Conservation (phyloP, 2,113 vertebrate genomes). For the Aix galericulata region DNA sequence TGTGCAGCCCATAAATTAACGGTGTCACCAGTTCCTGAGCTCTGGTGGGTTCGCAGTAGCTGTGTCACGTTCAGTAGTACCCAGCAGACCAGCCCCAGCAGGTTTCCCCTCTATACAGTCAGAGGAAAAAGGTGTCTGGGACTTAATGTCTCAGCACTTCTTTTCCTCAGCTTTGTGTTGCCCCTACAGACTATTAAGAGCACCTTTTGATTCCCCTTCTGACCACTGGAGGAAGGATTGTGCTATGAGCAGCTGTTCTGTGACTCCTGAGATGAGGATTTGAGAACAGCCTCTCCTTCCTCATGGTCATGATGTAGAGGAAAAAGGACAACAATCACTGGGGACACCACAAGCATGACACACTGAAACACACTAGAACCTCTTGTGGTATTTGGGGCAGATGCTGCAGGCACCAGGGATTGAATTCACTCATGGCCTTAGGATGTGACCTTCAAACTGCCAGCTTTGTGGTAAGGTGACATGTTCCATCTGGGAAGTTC, state of each 20-base stretch:
- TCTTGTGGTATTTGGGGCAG: not conserved
- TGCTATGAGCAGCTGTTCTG: not conserved
- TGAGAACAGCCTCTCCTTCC: not conserved
- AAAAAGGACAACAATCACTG: not conserved
- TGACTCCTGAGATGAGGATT: not conserved
- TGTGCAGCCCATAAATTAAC: not conserved
- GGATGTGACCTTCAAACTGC: not conserved
- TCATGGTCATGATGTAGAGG: accelerated
- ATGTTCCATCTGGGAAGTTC: not conserved
- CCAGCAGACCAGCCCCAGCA: not conserved
- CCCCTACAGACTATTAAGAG: not conserved
- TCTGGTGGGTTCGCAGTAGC: not conserved
- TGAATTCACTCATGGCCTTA: not conserved
- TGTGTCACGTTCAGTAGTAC: not conserved
- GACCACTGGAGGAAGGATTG: not conserved
- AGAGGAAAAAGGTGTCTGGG: not conserved
- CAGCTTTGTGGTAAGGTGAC: not conserved
- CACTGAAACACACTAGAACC: not conserved
- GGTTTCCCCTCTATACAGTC: not conserved
- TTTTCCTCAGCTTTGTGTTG: not conserved
- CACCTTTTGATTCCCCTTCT: not conserved
- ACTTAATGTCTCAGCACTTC: not conserved
- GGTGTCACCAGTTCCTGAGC: not conserved
- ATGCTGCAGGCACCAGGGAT: not conserved
- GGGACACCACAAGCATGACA: not conserved